A percentile compares a stretch with the other conserved stretches of the same genome.
Conservation (phyloP, 2,888 invertebrate species). For the Pyrrhosoma nymphula region DNA sequence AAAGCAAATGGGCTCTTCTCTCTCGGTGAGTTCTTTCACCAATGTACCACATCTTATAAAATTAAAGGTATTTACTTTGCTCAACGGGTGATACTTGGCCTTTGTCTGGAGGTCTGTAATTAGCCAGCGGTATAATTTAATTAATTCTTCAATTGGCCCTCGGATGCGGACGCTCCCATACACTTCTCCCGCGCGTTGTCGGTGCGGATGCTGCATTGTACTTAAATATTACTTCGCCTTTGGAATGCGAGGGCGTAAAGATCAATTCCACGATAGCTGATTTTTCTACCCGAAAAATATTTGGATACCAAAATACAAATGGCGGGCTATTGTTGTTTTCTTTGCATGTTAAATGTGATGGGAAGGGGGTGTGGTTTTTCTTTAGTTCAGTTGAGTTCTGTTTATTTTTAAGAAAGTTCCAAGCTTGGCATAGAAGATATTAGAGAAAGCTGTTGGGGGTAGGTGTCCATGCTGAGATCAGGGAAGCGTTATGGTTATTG, state of each 20-base stretch:
- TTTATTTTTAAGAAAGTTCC: background rate
- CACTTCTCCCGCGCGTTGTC: conserved; percentile 6
- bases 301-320: background rate
- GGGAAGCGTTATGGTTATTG: conserved; percentile 54
- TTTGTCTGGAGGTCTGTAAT: conserved; percentile 17
- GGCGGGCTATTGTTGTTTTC: background rate
- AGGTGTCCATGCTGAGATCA: conserved; percentile 45
- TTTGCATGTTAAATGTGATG: background rate
- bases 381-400: background rate
- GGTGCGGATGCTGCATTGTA: background rate
- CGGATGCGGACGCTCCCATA: background rate
- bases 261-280: background rate
- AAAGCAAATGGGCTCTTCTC: background rate
- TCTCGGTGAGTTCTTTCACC: background rate
- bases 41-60: background rate
- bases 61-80: background rate
- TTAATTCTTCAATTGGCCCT: conserved; percentile 39
- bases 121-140: conserved; percentile 46
- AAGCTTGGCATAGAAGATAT: background rate
- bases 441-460: background rate
- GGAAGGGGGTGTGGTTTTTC: conserved; percentile 55
- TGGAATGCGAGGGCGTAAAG: background rate
- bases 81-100: background rate
- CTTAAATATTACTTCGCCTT: conserved; percentile 12
- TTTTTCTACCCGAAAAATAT: background rate